These are phyloP conservation scores for Scomberomorus guttatus DNA, from an alignment of 2,797 vertebrate species.

Conservation along the genomic window DNA sequence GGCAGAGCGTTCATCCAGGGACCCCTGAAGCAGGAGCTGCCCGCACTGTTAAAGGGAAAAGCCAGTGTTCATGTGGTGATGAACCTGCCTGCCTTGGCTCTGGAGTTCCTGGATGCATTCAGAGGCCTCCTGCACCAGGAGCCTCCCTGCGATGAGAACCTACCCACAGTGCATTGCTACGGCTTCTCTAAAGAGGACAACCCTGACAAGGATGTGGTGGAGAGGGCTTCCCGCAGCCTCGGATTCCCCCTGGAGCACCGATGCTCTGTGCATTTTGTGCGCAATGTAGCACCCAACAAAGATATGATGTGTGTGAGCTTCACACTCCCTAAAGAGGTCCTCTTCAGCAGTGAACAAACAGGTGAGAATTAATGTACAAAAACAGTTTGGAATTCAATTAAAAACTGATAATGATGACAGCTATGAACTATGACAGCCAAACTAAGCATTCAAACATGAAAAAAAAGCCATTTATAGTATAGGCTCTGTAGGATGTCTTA, in stretches of 20 bases:
- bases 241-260: conserved; percentile 83
- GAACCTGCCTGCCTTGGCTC: conserved; percentile 94
- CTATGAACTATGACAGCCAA: not conserved
- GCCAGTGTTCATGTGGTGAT: conserved; percentile 90
- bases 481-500: too few relatives aligned
- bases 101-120: conserved; percentile 93
- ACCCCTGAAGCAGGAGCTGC: conserved; percentile 88
- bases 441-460: not conserved
- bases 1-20: conserved; percentile 93
- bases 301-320: conserved; percentile 97
- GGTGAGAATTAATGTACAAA: conserved; percentile 81
- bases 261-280: conserved; percentile 90
- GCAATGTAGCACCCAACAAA: conserved; percentile 96
- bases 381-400: not conserved
- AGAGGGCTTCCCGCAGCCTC: conserved; percentile 85
- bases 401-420: not conserved
- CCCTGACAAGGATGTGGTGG: conserved; percentile 86
- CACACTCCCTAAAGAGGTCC: conserved; percentile 86
- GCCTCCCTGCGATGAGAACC: conserved; percentile 42
- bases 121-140: conserved; percentile 85
- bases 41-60: conserved; percentile 78
- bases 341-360: conserved; percentile 83
- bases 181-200: conserved; percentile 92
- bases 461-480: not conserved
- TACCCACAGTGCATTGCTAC: conserved; percentile 94